Evolutionary conservation across 2,113 vertebrate species (phyloP).

Genomic region (Alces alces): DNA sequence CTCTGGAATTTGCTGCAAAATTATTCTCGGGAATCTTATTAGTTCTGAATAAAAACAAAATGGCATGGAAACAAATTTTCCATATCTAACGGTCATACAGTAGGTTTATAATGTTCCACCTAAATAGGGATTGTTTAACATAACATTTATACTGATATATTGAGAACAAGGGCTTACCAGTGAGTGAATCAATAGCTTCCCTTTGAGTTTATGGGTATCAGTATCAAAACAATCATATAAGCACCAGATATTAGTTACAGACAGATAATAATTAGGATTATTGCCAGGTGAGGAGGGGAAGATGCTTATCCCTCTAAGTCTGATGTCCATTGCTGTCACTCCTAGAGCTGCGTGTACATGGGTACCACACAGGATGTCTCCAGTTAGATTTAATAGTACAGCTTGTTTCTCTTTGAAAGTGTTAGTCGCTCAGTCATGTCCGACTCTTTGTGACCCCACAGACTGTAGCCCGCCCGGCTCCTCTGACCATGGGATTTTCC

Average conservation of each 20-base stretch:
- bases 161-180: constrained; percentile 73
- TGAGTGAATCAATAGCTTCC: constrained; percentile 75
- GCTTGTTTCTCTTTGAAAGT: neutral
- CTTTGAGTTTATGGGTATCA: constrained; percentile 77
- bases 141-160: constrained; percentile 73
- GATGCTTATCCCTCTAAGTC: constrained; percentile 63
- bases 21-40: constrained; percentile 80
- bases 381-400: neutral
- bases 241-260: constrained; percentile 59
- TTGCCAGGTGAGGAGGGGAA: constrained; percentile 52
- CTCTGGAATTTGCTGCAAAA: constrained; percentile 70
- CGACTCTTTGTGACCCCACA: neutral
- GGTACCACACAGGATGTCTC: neutral
- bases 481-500: neutral
- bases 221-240: constrained; percentile 76
- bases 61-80: constrained; percentile 73
- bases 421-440: neutral
- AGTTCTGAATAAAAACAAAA: constrained; percentile 80
- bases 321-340: constrained; percentile 11
- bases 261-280: constrained; percentile 58
- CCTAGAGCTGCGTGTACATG: neutral
- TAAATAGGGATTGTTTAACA: constrained; percentile 75
- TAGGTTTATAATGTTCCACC: constrained; percentile 69
- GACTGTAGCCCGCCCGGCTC: neutral
- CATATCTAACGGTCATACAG: constrained; percentile 58